Evolutionary conservation across 2,888 invertebrate genomes (phyloP), one percentile per base, ranked within the genome.

Genomic region (Drosophila gaucha): DNA sequence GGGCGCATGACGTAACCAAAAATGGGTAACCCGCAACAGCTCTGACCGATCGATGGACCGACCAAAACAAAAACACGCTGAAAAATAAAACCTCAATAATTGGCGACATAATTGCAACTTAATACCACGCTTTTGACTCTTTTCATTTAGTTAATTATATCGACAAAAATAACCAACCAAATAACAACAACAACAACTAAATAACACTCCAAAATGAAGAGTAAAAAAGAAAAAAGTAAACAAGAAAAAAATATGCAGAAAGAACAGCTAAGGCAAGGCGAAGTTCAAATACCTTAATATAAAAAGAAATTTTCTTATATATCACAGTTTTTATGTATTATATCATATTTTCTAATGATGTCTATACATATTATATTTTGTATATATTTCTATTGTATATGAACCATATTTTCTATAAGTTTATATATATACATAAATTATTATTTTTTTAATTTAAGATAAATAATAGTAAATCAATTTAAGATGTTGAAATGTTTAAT

Each of bases 121-220:
- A 86, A 83, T 83, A 83, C 82, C 86, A 88, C 65, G 86, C 88
- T 86, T 79, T 82, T 86, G 69, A 75, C 82, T 84, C 78, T 66
- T 64, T 86, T 83, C 88, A 74, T 86, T 83, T 83, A 86, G 84
- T 88, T 88, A 83, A 83, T 83, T 83, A 83, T 88, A 88, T 88
- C 66, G 79, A 62, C 66, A 57, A 86, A 41, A 41, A 41, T 41
- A 46, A 18, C 28, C 28, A 28, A 28, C 8, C 24, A 16, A 31
- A 46, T 12, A 46, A 30, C 46, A 46, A 44, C 44, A 44, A 33
- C 33, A 33, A 30, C 30, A 30, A 2, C 28, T 12, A 74, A 80
- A 80, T 76, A 72, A 65, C 41, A 52, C 56, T 69, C 44, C 70
- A 67, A 76, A 57, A 70, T 51, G 55, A 43, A 56, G 44, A 52